Base-by-base conservation (phyloP, 1,140 invertebrate species). In the Pissodes strobi region DNA sequence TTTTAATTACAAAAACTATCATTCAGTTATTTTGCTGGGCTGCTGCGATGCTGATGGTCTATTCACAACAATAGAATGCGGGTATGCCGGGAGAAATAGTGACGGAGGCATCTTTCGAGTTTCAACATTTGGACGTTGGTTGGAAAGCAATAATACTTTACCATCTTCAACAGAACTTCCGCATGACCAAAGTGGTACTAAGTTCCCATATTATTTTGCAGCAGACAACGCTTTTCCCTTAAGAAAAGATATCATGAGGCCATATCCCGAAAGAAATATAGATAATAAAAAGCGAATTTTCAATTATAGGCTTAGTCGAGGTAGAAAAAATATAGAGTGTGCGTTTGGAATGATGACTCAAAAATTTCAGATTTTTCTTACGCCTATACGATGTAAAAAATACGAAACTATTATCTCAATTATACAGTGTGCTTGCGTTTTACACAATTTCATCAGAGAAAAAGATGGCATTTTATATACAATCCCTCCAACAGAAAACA, bases 61-160 rank as follows among this genome's bases (percentile, higher is more conserved):
- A 6, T 34, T 34, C 30, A 34, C 30, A 8, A 8, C 30, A 34
- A 34, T 34, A 34, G 30, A 34, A 34, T 34, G 30, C 18, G 56
- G 63, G 10, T 43, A 46, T 51, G 55, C 55, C 38, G 56, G 45
- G 18, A 51, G 38, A 60, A 65, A 65, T 19, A 59, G 63, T 41
- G 46, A n/a, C n/a, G n/a, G n/a, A n/a, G n/a, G n/a, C n/a, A n/a
- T n/a, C n/a, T n/a, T n/a, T n/a, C n/a, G n/a, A n/a, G n/a, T n/a
- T n/a, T n/a, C n/a, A n/a, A n/a, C n/a, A n/a, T n/a, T n/a, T n/a
- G n/a, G n/a, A n/a, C 46, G 48, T 17, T 61, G 23, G 48, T n/a
- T 52, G 38, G 27, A 56, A 15, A 53, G 49, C 12, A 53, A 53
- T 53, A 53, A 37, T 18, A 18, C 17, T 53, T 25, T 25, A 13